Evolutionary conservation across 64 coral and sea anemone species (phyloP).

Genomic region (Catalaphyllia jardinei): DNA sequence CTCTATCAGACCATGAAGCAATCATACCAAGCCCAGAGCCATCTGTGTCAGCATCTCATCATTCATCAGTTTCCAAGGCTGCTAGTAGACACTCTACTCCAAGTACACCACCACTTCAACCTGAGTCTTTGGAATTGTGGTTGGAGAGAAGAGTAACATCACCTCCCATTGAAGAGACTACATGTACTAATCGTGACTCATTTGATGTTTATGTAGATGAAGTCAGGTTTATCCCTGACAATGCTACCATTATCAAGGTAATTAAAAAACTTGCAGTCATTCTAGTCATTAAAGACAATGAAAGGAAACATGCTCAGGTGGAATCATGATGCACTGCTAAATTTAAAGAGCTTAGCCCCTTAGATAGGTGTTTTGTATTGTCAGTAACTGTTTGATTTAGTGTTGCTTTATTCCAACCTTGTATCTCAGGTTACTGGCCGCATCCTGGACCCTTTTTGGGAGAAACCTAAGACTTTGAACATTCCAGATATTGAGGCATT

Average conservation of each 20-base stretch:
- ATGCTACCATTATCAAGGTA: constrained; percentile 82
- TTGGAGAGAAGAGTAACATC: constrained; percentile 30
- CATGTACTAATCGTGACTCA: constrained; percentile 24
- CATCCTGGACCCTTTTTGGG: constrained; percentile 74
- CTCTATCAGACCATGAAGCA: constrained; percentile 13
- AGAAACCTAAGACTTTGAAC: constrained; percentile 69
- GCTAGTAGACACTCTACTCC: constrained; percentile 9
- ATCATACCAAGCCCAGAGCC: constrained; percentile 11
- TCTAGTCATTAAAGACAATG: neutral
- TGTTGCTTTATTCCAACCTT: neutral
- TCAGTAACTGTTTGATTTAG: neutral
- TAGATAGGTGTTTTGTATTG: no score
- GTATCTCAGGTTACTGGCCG: constrained; percentile 73
- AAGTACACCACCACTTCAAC: neutral
- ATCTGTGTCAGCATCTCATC: neutral
- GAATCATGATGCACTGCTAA: no score
- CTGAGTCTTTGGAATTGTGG: constrained; percentile 64
- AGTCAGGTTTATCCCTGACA: constrained; percentile 91
- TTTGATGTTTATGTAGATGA: constrained; percentile 94
- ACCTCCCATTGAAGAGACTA: neutral
- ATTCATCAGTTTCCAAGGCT: neutral
- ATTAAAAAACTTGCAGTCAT: neutral
- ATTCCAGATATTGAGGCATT: constrained; percentile 72
- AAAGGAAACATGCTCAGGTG: no score
- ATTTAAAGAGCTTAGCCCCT: no score